Evolutionary conservation across 1,140 invertebrate species (phyloP).

Genomic region (Drosophila persimilis): DNA sequence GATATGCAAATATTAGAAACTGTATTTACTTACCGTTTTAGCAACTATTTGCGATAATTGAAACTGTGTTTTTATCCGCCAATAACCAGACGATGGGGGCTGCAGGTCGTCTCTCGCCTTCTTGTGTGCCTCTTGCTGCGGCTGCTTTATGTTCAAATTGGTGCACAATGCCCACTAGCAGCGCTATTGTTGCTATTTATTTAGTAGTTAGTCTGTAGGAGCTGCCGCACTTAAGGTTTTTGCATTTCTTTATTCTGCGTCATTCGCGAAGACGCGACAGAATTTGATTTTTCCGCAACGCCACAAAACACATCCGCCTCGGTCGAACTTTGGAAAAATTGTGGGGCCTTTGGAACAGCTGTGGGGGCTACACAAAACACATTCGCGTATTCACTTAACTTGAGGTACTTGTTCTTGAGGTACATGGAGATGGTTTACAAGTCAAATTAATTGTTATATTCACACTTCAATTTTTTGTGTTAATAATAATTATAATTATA

Average conservation of each 20-base stretch:
- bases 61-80: conserved; percentile 10
- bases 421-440: too few relatives aligned
- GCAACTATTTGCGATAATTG: conserved; percentile 40
- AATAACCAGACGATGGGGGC: conserved; percentile 2
- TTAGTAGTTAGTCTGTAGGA: conserved; percentile 1
- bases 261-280: conserved; percentile 29
- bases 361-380: too few relatives aligned
- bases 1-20: conserved; percentile 15
- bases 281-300: too few relatives aligned
- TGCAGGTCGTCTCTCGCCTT: not conserved
- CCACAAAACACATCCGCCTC: too few relatives aligned
- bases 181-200: conserved; percentile 5
- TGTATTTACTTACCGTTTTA: conserved; percentile 43
- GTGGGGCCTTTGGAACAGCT: too few relatives aligned
- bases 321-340: too few relatives aligned
- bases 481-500: too few relatives aligned
- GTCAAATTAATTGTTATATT: too few relatives aligned
- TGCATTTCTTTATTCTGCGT: conserved; percentile 36
- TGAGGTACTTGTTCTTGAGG: too few relatives aligned
- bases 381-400: too few relatives aligned
- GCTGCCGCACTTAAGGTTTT: not conserved
- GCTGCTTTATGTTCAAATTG: not conserved
- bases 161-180: conserved; percentile 1
- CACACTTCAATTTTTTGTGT: too few relatives aligned
- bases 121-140: not conserved